Evolutionary conservation across 2,797 vertebrate species (phyloP).

Genomic region (Galaxias olidus): DNA sequence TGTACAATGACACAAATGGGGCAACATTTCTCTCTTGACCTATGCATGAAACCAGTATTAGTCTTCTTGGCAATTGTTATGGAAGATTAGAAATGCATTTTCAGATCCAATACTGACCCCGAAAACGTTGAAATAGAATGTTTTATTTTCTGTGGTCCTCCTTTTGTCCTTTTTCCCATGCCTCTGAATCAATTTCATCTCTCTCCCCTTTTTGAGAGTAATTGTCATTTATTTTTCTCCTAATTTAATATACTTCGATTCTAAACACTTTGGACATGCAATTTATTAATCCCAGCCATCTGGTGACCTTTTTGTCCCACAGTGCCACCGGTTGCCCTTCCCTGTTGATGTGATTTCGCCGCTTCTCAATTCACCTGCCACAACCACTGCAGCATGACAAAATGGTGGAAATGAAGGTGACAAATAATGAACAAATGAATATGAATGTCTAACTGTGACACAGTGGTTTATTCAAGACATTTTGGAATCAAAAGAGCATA

Average conservation of each 20-base stretch:
- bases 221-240: conserved; percentile 5
- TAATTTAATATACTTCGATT: conserved; percentile 32
- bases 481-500: too few relatives aligned
- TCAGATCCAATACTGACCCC: too few relatives aligned
- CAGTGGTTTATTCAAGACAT: too few relatives aligned
- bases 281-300: conserved; percentile 36
- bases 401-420: not conserved
- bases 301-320: conserved; percentile 22
- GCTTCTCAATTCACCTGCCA: not conserved
- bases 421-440: not conserved
- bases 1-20: too few relatives aligned
- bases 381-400: not conserved
- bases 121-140: too few relatives aligned
- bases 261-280: conserved; percentile 50
- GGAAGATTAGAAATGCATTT: too few relatives aligned
- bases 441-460: not conserved
- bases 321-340: conserved; percentile 16
- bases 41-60: too few relatives aligned
- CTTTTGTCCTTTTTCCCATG: conserved; percentile 28
- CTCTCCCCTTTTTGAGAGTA: conserved; percentile 13
- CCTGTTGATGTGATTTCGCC: not conserved
- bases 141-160: not conserved
- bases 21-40: too few relatives aligned
- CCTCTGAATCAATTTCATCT: conserved; percentile 15
- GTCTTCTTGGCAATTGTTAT: too few relatives aligned